These are phyloP conservation scores for Bombus consobrinus DNA, from an alignment of 1,140 invertebrate species.

Conservation along the genomic window DNA sequence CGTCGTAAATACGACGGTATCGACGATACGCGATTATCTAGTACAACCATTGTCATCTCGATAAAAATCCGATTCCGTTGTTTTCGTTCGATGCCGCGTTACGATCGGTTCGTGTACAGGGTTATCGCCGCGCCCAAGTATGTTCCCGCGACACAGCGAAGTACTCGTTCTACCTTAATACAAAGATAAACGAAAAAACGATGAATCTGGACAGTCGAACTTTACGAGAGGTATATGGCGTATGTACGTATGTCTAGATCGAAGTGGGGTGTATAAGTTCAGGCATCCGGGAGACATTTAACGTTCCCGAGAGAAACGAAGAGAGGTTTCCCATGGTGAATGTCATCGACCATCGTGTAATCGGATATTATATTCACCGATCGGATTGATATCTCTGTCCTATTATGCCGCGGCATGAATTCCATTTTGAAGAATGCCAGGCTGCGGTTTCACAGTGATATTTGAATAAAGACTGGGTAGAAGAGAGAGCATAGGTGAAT, in stretches of 20 bases:
- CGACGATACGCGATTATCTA: conserved; percentile 53
- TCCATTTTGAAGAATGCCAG: conserved; percentile 67
- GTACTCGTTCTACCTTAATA: not conserved
- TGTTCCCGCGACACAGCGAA: not conserved
- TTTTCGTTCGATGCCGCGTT: not conserved
- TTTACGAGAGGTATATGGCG: not conserved
- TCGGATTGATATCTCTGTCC: conserved; percentile 69
- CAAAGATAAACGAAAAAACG: not conserved
- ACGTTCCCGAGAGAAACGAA: not conserved
- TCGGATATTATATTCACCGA: conserved; percentile 72
- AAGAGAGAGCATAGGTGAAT: not conserved
- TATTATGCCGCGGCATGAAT: conserved; percentile 69
- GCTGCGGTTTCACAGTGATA: conserved; percentile 57
- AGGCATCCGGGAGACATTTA: conserved; percentile 20
- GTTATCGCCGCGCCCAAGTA: not conserved
- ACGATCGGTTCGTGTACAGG: not conserved
- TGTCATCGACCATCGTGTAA: conserved; percentile 53
- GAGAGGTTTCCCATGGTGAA: not conserved
- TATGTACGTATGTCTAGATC: no score
- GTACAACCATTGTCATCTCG: conserved; percentile 38
- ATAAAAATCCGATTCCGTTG: conserved; percentile 22
- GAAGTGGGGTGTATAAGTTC: not conserved
- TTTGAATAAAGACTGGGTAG: conserved; percentile 57
- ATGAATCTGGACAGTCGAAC: no score
- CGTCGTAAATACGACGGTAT: conserved; percentile 64